Base-by-base conservation (phyloP, 2,113 vertebrate species). In the Naja naja region DNA sequence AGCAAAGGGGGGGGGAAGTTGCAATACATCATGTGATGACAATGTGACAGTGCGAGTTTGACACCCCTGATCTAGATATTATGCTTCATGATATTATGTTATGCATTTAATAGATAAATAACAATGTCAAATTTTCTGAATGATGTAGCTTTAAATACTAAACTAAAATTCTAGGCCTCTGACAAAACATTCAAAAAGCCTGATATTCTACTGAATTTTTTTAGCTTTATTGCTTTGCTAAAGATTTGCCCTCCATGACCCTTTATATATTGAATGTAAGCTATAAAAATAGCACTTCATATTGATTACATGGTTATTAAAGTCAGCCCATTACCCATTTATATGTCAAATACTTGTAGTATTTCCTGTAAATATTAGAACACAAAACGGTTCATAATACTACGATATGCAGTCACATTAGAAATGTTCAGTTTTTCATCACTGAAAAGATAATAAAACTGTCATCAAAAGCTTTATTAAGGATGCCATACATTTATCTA, bases 301-400 rank as follows among this genome's bases (percentile, higher is more conserved):
- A 99, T 99, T 99, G 99, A 99, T 99, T 99, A 98, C 97, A 96
- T 98, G 97, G 98, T 99, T 99, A 99, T 99, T 99, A 99, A 99
- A 99, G 98, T 98, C 98, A 98, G 98, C 98, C 98, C 98, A 98
- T 98, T 99, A 97, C 97, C 97, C 97, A 98, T 99, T 98, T 98
- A 98, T 98, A 99, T 98, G 98, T 98, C 98, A 99, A 98, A 98
- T 97, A 98, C 97, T 98, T 98, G 96, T 98, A 97, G 97, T 98
- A 97, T 97, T 98, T 97, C 97, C 95, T 97, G 96, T 97, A 98
- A 98, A 98, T 98, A 98, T 97, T 97, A 97, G 95, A 96, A 96
- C 93, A 96, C 95, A 96, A 95, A 96, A 85, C 93, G 90, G 20
- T 34, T 96, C 95, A 94, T 97, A 97, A 95, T 97, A 93, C 94